phyloP scores from a whole-genome alignment of 2,113 vertebrate genomes.

The Gracilinanus agilis region DNA sequence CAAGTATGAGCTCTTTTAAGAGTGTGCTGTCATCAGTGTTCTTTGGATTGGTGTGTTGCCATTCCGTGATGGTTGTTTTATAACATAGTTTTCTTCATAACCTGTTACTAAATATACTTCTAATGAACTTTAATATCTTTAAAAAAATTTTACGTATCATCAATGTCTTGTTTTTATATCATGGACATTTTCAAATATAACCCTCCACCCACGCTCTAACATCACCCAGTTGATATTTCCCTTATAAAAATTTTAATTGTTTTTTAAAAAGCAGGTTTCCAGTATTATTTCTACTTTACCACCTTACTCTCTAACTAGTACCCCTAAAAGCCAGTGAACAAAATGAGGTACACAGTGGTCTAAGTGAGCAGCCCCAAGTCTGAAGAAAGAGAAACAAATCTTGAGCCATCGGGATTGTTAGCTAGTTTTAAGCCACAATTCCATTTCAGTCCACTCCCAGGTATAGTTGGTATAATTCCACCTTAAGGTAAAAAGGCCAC shows the following conservation, averaged over 20 bases:
- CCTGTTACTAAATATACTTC: conserved; percentile 8
- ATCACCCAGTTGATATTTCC: neutral
- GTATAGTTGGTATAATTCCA: neutral
- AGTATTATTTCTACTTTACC: neutral
- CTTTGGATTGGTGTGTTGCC: neutral
- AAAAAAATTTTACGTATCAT: neutral
- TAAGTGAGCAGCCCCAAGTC: neutral
- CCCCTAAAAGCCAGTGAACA: neutral
- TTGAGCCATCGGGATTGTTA: neutral
- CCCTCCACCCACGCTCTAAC: neutral
- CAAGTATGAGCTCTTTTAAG: conserved; percentile 31
- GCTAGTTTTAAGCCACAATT: neutral
- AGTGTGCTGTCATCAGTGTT: conserved; percentile 57
- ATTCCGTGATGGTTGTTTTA: conserved; percentile 48
- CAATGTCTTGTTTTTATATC: neutral
- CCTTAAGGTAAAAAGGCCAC: neutral
- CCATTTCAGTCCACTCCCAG: neutral
- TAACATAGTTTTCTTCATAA: conserved; percentile 37
- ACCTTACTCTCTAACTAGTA: neutral
- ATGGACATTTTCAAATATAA: neutral
- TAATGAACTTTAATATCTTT: neutral
- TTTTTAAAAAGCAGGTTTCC: neutral
- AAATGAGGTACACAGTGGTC: neutral
- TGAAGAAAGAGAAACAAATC: neutral
- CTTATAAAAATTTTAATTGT: neutral